Percentiles rank a stretch among this genome's conserved stretches.
phyloP scores from a whole-genome alignment of 23 tunicate species.

The Trididemnum nubilum region DNA sequence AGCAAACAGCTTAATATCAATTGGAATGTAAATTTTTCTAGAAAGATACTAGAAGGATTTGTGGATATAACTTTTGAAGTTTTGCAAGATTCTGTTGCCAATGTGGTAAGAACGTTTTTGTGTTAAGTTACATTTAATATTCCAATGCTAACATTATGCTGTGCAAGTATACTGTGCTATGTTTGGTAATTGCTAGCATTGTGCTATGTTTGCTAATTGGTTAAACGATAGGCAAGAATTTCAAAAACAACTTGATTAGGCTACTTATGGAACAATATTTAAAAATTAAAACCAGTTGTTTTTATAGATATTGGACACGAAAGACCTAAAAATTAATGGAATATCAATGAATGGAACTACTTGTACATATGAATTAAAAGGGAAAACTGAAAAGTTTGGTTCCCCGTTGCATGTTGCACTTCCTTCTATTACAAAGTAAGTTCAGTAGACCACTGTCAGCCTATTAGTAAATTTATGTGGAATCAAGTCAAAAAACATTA shows the following conservation, averaged over 20 bases:
- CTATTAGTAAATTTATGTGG: no score
- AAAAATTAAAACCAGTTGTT: no score
- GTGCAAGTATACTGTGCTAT: no score
- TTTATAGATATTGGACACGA: slow-evolving; percentile 72
- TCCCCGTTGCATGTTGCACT: slow-evolving; percentile 58
- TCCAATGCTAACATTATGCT: no score
- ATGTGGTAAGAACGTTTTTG: slow-evolving; percentile 76
- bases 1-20: slow-evolving; percentile 51
- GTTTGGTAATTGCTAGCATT: no score
- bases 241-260: no score
- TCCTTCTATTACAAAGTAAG: neutral
- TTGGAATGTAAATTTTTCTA: slow-evolving; percentile 80
- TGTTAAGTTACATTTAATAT: no score
- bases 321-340: slow-evolving; percentile 46
- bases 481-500: no score
- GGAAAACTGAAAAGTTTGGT: slow-evolving; percentile 67
- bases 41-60: slow-evolving; percentile 46
- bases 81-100: slow-evolving; percentile 32
- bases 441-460: neutral
- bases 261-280: no score
- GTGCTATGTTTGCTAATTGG: no score
- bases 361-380: slow-evolving; percentile 50
- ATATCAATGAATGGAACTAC: slow-evolving; percentile 19
- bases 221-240: no score
- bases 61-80: slow-evolving; percentile 47